These are phyloP conservation scores for Acanthosepion pharaonis DNA, from an alignment of 2,888 invertebrate genomes.

Conservation along the genomic window DNA sequence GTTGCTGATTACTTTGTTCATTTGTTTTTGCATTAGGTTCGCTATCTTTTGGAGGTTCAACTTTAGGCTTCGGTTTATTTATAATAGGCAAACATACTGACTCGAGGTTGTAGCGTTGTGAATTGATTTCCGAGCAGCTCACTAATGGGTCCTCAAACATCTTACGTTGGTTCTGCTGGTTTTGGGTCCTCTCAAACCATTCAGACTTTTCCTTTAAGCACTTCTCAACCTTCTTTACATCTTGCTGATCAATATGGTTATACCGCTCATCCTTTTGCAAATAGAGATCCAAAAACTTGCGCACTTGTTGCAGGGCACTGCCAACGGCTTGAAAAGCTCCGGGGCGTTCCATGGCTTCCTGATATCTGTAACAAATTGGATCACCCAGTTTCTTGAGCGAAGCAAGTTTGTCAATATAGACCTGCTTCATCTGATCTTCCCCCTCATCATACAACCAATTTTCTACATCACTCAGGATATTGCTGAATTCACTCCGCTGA, in stretches of 20 bases:
- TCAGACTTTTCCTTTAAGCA: conserved; percentile 81
- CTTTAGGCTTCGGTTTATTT: conserved; percentile 93
- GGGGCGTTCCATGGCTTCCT: conserved; percentile 87
- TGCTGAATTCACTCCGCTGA: conserved; percentile 68
- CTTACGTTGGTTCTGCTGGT: conserved; percentile 80
- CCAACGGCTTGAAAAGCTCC: conserved; percentile 87
- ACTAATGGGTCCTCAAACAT: conserved; percentile 83
- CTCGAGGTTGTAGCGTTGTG: conserved; percentile 80
- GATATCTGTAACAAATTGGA: conserved; percentile 87
- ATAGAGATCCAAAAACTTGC: conserved; percentile 81
- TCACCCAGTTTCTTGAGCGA: conserved; percentile 84
- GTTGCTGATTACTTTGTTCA: conserved; percentile 35
- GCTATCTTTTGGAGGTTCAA: conserved; percentile 79
- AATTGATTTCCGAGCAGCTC: conserved; percentile 85
- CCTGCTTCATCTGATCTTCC: conserved; percentile 89
- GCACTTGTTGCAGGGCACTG: conserved; percentile 84
- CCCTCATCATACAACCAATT: conserved; percentile 98
- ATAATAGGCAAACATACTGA: conserved; percentile 81
- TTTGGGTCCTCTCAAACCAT: conserved; percentile 88
- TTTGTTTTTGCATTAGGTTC: conserved; percentile 53
- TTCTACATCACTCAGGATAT: conserved; percentile 87
- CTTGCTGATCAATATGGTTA: conserved; percentile 81
- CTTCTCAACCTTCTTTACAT: conserved; percentile 84
- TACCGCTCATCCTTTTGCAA: conserved; percentile 74
- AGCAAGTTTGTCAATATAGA: conserved; percentile 78